A percentile compares a stretch with the other conserved stretches of the same genome.
phyloP scores from a whole-genome alignment of 2,113 vertebrate genomes.

The Mesoclemmys tuberculata region DNA sequence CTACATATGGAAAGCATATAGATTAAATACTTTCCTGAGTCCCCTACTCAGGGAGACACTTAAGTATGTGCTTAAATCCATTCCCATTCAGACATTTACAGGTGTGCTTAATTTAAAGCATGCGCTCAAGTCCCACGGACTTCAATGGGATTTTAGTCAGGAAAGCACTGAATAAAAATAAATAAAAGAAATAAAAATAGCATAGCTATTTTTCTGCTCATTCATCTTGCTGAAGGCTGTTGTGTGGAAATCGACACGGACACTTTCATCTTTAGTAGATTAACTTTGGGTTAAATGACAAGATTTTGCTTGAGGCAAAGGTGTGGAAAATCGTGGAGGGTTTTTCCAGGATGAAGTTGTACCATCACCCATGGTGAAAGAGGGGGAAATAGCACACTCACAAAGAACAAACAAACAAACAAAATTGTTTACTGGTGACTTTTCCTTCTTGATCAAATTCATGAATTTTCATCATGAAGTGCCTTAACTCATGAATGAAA shows the following conservation, averaged over 20 bases:
- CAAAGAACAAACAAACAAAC: neutral
- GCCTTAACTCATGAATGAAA: slow-evolving; percentile 32
- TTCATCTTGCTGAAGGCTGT: neutral
- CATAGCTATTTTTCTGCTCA: neutral
- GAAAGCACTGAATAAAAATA: no score
- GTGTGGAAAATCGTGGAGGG: neutral
- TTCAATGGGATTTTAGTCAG: no score
- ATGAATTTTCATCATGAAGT: slow-evolving; percentile 49
- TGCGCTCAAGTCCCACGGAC: no score
- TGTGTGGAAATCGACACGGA: neutral
- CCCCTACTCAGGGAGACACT: neutral
- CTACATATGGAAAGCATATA: neutral
- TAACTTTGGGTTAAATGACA: neutral
- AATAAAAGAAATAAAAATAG: no score
- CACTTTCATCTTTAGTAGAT: neutral
- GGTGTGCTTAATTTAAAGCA: no score
- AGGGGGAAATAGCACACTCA: slow-evolving; percentile 5
- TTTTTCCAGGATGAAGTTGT: neutral
- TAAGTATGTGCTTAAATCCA: neutral
- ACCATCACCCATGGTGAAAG: slow-evolving; percentile 23
- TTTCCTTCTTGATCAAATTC: slow-evolving; percentile 29
- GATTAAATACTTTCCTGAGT: no score
- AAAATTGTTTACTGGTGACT: neutral
- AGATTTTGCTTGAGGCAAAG: neutral
- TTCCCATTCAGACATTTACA: neutral